These are phyloP conservation scores for Ascidia mentula DNA, from an alignment of 23 tunicate genomes.

Conservation along the genomic window DNA sequence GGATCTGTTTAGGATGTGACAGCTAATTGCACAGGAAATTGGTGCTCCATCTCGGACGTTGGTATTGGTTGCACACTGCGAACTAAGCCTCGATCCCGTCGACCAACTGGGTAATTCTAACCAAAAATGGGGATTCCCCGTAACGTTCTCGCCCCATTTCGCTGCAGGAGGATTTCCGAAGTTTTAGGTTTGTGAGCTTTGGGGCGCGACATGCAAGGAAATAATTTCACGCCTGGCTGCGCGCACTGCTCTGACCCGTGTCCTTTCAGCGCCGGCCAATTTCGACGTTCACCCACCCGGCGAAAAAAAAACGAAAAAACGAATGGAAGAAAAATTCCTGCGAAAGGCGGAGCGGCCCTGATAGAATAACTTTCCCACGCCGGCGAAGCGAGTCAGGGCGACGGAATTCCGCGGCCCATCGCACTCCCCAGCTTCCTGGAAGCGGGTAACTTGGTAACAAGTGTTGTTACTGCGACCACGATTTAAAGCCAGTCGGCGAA, in stretches of 20 bases:
- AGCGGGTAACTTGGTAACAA: constrained; percentile 8
- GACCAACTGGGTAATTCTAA: too few relatives aligned
- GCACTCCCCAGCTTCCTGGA: neutral
- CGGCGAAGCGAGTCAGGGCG: neutral
- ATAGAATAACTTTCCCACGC: constrained; percentile 8
- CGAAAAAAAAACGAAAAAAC: neutral
- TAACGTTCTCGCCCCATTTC: too few relatives aligned
- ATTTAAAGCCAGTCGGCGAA: neutral
- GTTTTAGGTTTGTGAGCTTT: too few relatives aligned
- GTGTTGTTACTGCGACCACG: neutral
- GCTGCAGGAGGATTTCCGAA: too few relatives aligned
- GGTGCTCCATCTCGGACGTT: neutral
- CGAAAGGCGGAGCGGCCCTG: neutral
- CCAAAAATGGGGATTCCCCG: too few relatives aligned
- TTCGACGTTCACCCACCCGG: neutral
- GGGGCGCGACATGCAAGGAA: too few relatives aligned
- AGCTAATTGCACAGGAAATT: constrained; percentile 4
- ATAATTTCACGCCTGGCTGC: too few relatives aligned
- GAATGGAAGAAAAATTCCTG: too few relatives aligned
- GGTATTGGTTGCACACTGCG: neutral
- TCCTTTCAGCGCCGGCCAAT: neutral
- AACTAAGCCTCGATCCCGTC: neutral
- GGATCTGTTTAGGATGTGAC: neutral
- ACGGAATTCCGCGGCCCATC: neutral
- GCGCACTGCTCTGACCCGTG: too few relatives aligned